Evolutionary conservation across 2,888 invertebrate species (phyloP), one percentile per base, ranked within the genome.

Genomic region (Poecilus cupreus): DNA sequence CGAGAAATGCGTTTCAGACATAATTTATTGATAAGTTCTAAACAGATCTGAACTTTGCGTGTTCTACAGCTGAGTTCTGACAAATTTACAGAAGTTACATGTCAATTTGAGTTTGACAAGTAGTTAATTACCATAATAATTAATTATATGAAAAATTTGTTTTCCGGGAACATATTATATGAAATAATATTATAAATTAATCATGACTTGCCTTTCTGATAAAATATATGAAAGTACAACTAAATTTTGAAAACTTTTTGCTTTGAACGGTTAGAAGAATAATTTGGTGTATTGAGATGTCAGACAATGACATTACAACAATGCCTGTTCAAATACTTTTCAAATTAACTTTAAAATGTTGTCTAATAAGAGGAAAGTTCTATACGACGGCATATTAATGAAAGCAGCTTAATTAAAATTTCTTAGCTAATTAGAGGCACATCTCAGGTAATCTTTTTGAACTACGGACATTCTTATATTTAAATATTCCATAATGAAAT

Each of bases 31-130:
- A 37, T 64, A 64, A 64, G 18, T 64, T 6, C 64, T 57, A 37
- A 37, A 64, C 64, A 16, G 37, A 64, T 64, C 37, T 37, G 64
- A 37, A 37, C 37, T 64, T 64, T n/a, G 64, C 64, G 64, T 64
- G 64, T 16, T 16, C 16, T 13, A 24, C 3, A 60, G 18, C 22
- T 57, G n/a, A 57, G 57, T 64, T 64, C 64, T 16, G 11, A 37
- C 32, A 64, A 64, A 64, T 64, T 64, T 64, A 37, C 37, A 6
- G 32, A 37, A 64, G 64, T 64, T 64, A 64, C 64, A 64, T 64
- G 64, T 64, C 64, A 64, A 64, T 64, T 64, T 64, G 37, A 64
- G 16, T 64, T 64, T 64, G 64, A 64, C 64, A 64, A 32, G 64
- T 64, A 37, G 37, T 64, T 64, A 64, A 64, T 64, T 64, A 64